phyloP scores from a whole-genome alignment of 2,113 vertebrate genomes.

The Cyrtonyx montezumae region DNA sequence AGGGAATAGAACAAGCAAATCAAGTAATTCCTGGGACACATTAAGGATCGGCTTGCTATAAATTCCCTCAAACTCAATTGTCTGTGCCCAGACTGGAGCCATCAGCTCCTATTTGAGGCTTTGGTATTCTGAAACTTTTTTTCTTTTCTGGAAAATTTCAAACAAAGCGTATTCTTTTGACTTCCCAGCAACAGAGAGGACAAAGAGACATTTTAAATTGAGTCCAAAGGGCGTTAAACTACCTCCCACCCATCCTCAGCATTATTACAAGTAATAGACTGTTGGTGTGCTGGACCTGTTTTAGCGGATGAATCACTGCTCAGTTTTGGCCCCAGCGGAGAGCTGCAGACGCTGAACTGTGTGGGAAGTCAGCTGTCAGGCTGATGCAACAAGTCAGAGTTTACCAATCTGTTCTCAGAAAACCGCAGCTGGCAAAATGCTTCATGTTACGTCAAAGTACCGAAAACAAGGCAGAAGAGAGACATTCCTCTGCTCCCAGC shows the following conservation, averaged over 20 bases:
- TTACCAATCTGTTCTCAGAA: constrained; percentile 66
- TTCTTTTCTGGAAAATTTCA: constrained; percentile 39
- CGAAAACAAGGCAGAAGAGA: constrained; percentile 27
- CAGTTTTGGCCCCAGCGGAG: constrained; percentile 12
- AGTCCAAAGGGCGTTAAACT: background rate
- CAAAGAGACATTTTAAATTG: background rate
- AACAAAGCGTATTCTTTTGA: constrained; percentile 57
- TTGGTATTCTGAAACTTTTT: constrained; percentile 48
- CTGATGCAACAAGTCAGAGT: constrained; percentile 68
- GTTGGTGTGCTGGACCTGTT: background rate
- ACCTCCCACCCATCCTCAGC: background rate
- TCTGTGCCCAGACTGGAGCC: constrained; percentile 73
- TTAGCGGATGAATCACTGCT: constrained; percentile 18
- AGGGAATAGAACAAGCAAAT: constrained; percentile 78
- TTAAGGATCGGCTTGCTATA: constrained; percentile 71
- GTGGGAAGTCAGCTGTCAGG: constrained; percentile 58
- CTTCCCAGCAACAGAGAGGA: constrained; percentile 50
- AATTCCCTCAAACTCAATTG: constrained; percentile 75
- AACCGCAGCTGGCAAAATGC: constrained; percentile 53
- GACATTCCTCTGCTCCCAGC: constrained; percentile 21
- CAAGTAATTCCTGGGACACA: constrained; percentile 74
- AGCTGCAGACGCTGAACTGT: background rate
- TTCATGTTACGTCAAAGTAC: background rate
- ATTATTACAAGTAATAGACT: background rate
- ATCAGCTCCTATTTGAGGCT: constrained; percentile 71